Conservation (phyloP, 2,113 vertebrate species). For the Cephalophus harveyi region DNA sequence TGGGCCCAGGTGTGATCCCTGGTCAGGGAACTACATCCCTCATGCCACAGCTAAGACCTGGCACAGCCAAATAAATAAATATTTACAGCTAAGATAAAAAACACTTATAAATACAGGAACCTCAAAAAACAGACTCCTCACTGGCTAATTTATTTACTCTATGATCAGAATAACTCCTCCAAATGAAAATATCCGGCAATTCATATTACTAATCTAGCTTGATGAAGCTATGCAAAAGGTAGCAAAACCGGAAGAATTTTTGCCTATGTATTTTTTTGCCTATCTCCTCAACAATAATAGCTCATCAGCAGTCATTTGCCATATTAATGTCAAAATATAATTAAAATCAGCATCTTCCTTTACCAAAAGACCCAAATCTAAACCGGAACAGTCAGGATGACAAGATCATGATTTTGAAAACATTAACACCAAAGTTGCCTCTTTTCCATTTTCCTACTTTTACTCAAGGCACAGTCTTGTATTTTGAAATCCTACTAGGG, state of each 20-base stretch:
- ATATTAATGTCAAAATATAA: conserved; percentile 5
- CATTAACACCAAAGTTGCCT: conserved; percentile 5
- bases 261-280: background rate
- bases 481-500: background rate
- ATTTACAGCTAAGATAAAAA: background rate
- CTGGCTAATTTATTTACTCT: background rate
- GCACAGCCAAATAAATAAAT: background rate
- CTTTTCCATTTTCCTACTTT: background rate
- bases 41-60: background rate
- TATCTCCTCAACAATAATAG: background rate
- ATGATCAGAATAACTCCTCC: conserved; percentile 1
- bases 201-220: background rate
- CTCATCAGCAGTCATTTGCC: background rate
- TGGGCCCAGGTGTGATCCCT: background rate
- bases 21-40: background rate
- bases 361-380: background rate
- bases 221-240: background rate
- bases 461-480: background rate
- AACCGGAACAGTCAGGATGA: background rate
- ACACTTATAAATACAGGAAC: background rate
- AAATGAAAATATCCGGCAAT: background rate
- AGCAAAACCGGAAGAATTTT: conserved; percentile 37
- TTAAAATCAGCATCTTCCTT: conserved; percentile 15
- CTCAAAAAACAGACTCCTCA: conserved; percentile 30
- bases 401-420: background rate